Percentiles rank a stretch among this genome's conserved stretches.
These are phyloP conservation scores for Gortyna flavago DNA, from an alignment of 2,888 invertebrate genomes.

Conservation along the genomic window DNA sequence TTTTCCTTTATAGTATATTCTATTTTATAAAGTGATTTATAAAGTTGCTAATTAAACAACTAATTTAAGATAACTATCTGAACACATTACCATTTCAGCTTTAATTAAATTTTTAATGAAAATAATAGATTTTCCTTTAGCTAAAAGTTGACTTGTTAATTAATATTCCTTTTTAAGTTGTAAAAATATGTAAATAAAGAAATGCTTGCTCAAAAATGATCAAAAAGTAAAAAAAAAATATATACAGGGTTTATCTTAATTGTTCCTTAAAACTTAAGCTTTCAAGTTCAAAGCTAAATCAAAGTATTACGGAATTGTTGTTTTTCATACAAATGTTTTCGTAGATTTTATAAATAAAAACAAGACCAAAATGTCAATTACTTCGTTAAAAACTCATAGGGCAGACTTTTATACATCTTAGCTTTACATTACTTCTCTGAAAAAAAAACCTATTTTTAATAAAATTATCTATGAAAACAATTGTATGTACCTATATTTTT, in stretches of 20 bases:
- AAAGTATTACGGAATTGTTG: conserved; percentile 60
- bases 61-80: conserved; percentile 48
- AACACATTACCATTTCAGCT: conserved; percentile 81
- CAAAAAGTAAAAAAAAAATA: conserved; percentile 63
- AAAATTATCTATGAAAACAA: conserved; percentile 42
- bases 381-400: conserved; percentile 3
- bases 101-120: conserved; percentile 72
- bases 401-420: background rate
- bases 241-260: conserved; percentile 73
- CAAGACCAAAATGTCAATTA: conserved; percentile 20
- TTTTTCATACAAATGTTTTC: conserved; percentile 66
- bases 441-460: background rate
- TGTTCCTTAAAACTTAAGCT: conserved; percentile 65
- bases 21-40: conserved; percentile 33
- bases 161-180: conserved; percentile 48
- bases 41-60: conserved; percentile 43
- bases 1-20: conserved; percentile 39
- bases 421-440: background rate
- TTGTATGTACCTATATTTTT: conserved; percentile 42
- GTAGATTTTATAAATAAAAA: conserved; percentile 29
- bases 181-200: conserved; percentile 58
- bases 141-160: conserved; percentile 55
- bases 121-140: conserved; percentile 51
- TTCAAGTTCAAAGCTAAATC: conserved; percentile 52
- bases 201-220: conserved; percentile 77